Base-by-base conservation (phyloP, 2,797 vertebrate genomes). In the Tachyglossus aculeatus region DNA sequence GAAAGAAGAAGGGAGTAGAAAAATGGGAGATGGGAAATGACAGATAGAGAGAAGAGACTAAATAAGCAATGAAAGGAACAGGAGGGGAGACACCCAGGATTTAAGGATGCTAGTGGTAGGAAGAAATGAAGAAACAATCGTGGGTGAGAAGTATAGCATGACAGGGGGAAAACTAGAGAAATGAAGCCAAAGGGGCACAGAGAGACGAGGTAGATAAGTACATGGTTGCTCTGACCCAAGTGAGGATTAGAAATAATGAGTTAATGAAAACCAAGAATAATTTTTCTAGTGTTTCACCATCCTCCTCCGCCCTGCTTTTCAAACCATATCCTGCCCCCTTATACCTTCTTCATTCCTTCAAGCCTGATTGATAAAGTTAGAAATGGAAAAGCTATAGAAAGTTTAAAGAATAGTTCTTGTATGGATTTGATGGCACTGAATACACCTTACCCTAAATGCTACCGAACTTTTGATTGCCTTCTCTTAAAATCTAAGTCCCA, bases 381-480 rank as follows among this genome's bases (percentile, higher is more conserved):
- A 70, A 69, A 48, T 65, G 59, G 9, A 48, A 67, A 71, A 38
- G 37, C 71, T 29, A 43, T 64, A 21, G 9, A 47, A 55, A 4
- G 21, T 59, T 74, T 51, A 19, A 22, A 44, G 44, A 38, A 41
- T 34, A 31, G 11, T 78, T 65, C 68, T 3, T 63, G 24, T 59
- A 55, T 14, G 62, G 39, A 41, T 16, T 5, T 22, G 29, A 71
- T 52, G 68, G 63, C 8, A 48, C 31, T n/a, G 24, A 27, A 19
- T 5, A 48, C 15, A 48, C 38, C 10, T 73, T 65, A n/a, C 63
- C 56, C 37, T 55, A 63, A 77, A 51, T 61, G 41, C 38, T 78
- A 69, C 72, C 27, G 68, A 21, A 74, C 62, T 62, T 51, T 45
- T 48, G 29, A 51, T 58, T 66, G 21, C 50, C 11, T 60, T 62